A percentile compares a stretch with the other conserved stretches of the same genome.
Evolutionary conservation across 2,113 vertebrate genomes (phyloP).

Genomic region (Myiozetetes cayanensis): DNA sequence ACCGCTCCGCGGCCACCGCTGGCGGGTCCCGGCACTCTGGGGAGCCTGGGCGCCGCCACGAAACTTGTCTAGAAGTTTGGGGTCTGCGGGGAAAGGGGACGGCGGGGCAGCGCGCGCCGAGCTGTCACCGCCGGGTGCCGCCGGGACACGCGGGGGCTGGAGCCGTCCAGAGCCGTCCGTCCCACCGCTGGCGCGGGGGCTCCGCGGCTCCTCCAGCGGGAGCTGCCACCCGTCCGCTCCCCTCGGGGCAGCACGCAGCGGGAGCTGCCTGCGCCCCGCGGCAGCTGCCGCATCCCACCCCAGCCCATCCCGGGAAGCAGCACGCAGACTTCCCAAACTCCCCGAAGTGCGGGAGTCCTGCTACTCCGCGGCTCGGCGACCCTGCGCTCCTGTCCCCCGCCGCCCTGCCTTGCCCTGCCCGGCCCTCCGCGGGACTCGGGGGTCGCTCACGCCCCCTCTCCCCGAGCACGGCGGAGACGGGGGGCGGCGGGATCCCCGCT

Average conservation of each 20-base stretch:
- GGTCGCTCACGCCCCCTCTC: background rate
- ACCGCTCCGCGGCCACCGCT: background rate
- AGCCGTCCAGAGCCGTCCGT: background rate
- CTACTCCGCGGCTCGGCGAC: background rate
- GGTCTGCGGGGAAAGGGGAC: background rate
- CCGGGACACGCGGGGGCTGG: background rate
- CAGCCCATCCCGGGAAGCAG: background rate
- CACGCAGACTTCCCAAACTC: background rate
- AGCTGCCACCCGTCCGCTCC: background rate
- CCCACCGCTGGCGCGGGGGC: background rate
- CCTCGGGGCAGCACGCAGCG: background rate
- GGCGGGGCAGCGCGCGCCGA: background rate
- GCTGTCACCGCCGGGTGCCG: background rate
- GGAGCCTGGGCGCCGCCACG: background rate
- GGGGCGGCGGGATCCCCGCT: background rate
- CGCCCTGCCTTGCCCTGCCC: background rate
- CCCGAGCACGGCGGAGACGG: background rate
- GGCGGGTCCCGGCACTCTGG: background rate
- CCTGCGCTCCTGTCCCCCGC: background rate
- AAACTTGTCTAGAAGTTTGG: constrained; percentile 56
- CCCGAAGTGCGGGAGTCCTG: background rate
- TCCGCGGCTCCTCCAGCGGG: background rate
- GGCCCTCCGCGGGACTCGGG: background rate
- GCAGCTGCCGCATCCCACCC: background rate
- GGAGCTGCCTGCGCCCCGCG: background rate